A percentile compares a stretch with the other conserved stretches of the same genome.
Conservation (phyloP, 2,113 vertebrate genomes). For the Siniperca knerii region DNA sequence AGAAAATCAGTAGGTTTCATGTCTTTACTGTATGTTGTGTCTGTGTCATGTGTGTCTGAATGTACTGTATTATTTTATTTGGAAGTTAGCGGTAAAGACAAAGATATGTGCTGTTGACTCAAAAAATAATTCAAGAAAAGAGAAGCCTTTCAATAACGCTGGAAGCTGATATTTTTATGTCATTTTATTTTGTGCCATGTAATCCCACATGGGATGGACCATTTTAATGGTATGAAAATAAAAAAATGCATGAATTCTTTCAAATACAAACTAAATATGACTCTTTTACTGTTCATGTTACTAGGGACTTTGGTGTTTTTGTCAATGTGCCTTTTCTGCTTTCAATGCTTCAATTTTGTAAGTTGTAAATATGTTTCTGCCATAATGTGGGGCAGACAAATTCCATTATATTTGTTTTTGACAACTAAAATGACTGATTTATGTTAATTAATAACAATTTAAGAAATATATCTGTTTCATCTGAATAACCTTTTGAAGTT, state of each 20-base stretch:
- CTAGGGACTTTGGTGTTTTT: neutral
- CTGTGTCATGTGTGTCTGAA: neutral
- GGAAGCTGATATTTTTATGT: neutral
- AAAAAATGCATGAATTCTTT: neutral
- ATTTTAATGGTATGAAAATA: neutral
- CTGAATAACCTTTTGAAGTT: neutral
- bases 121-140: neutral
- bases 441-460: neutral
- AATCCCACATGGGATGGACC: neutral
- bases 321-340: neutral
- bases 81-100: neutral
- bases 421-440: neutral
- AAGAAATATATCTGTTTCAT: neutral
- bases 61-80: neutral
- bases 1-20: slow-evolving; percentile 95
- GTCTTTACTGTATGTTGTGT: neutral
- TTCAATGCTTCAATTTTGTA: neutral
- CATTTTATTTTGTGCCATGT: neutral
- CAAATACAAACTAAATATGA: neutral
- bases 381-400: neutral
- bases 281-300: neutral
- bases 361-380: neutral
- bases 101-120: neutral
- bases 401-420: neutral
- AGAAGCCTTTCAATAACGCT: neutral